A percentile compares a stretch with the other conserved stretches of the same genome.
These are phyloP conservation scores for Prenolepis imparis DNA, from an alignment of 2,888 invertebrate species.

Conservation along the genomic window DNA sequence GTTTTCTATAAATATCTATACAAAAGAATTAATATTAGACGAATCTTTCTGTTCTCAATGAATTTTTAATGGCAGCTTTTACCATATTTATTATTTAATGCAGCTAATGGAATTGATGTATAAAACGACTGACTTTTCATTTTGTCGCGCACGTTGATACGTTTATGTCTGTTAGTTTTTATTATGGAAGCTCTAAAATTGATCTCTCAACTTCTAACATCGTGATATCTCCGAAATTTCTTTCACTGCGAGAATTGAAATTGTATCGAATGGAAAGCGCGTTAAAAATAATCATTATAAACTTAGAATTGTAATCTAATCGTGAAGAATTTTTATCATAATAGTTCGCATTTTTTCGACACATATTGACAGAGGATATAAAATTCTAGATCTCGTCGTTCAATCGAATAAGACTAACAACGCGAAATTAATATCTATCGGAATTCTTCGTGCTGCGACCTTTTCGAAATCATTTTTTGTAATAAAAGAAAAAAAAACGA, in stretches of 20 bases:
- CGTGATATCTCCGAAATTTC: neutral
- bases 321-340: neutral
- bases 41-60: neutral
- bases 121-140: neutral
- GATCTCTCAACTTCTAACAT: neutral
- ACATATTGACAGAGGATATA: slow-evolving; percentile 11
- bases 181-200: neutral
- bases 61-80: slow-evolving; percentile 27
- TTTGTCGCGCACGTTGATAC: neutral
- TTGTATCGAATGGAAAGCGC: neutral
- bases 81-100: slow-evolving; percentile 14
- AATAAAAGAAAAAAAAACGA: slow-evolving; percentile 29
- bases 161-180: neutral
- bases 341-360: slow-evolving; percentile 27
- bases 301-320: neutral
- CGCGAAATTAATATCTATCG: slow-evolving; percentile 10
- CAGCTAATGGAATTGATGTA: slow-evolving; percentile 21
- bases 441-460: neutral
- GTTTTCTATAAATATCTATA: neutral
- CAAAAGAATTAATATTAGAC: neutral
- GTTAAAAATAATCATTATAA: slow-evolving; percentile 2
- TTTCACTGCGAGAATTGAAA: slow-evolving; percentile 1
- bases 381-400: slow-evolving; percentile 34
- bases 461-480: slow-evolving; percentile 57
- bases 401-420: slow-evolving; percentile 34